Conservation (phyloP, 2,888 invertebrate genomes). For the Myopa testacea region DNA sequence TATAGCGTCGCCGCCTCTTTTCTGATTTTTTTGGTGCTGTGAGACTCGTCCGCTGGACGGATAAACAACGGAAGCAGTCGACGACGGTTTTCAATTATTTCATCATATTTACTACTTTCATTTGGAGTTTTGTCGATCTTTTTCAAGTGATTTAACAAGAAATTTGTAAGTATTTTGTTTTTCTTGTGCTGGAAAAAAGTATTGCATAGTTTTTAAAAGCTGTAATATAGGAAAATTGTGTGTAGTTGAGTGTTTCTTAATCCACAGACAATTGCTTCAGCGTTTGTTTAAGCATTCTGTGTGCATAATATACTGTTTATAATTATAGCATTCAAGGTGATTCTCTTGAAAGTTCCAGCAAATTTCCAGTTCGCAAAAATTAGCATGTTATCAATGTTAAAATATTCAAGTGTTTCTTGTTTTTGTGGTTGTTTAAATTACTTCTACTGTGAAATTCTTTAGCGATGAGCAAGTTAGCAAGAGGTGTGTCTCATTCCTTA, state of each 20-base stretch:
- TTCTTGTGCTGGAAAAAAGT: not conserved
- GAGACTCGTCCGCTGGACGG: no score
- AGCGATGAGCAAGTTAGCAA: no score
- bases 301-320: not conserved
- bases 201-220: not conserved
- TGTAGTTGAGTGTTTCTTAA: not conserved
- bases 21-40: not conserved
- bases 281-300: no score
- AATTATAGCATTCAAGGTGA: constrained; percentile 23
- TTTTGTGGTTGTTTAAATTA: no score
- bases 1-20: not conserved
- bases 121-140: no score
- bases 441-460: no score
- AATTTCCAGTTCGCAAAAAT: not conserved
- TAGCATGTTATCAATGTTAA: no score
- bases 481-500: no score
- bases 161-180: constrained; percentile 13
- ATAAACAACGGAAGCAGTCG: not conserved
- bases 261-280: not conserved
- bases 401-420: no score
- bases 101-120: not conserved
- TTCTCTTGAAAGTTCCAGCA: constrained; percentile 13
- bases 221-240: not conserved
- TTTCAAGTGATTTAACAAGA: not conserved
- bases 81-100: not conserved